These are phyloP conservation scores for Lutraria lutraria DNA, from an alignment of 2,888 invertebrate genomes.

Conservation along the genomic window DNA sequence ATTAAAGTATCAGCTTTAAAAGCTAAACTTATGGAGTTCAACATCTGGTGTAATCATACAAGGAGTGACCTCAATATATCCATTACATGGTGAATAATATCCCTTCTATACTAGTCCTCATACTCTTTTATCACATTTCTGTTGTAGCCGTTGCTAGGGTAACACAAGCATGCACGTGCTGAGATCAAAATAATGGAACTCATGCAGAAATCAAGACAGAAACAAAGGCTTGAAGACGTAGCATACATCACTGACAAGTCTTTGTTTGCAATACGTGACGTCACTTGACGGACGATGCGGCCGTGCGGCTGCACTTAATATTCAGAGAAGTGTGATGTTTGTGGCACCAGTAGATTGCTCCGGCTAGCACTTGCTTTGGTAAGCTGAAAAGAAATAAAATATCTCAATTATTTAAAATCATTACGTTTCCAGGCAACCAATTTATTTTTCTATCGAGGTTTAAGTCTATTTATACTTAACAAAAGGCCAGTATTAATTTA, in stretches of 20 bases:
- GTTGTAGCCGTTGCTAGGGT: conserved; percentile 57
- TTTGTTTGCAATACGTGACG: background rate
- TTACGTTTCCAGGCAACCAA: background rate
- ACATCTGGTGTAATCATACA: conserved; percentile 20
- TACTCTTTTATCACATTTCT: conserved; percentile 65
- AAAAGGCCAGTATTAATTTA: conserved; percentile 45
- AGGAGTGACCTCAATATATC: conserved; percentile 23
- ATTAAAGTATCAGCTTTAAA: background rate
- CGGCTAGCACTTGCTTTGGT: conserved; percentile 70
- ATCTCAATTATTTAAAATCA: background rate
- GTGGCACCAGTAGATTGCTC: conserved; percentile 39
- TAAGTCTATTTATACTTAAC: conserved; percentile 39
- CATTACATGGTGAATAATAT: conserved; percentile 60
- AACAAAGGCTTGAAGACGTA: background rate
- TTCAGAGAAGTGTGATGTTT: conserved; percentile 12
- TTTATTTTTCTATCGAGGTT: conserved; percentile 25
- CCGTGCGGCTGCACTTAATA: background rate
- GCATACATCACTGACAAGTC: background rate
- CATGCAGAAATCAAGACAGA: background rate
- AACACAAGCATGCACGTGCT: conserved; percentile 60
- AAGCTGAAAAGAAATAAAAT: conserved; percentile 58
- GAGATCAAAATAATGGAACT: conserved; percentile 49
- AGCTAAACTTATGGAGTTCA: background rate
- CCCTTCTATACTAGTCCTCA: conserved; percentile 24
- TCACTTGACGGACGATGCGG: background rate